These are phyloP conservation scores for Myrmecophaga tridactyla DNA, from an alignment of 2,113 vertebrate genomes.

Conservation along the genomic window DNA sequence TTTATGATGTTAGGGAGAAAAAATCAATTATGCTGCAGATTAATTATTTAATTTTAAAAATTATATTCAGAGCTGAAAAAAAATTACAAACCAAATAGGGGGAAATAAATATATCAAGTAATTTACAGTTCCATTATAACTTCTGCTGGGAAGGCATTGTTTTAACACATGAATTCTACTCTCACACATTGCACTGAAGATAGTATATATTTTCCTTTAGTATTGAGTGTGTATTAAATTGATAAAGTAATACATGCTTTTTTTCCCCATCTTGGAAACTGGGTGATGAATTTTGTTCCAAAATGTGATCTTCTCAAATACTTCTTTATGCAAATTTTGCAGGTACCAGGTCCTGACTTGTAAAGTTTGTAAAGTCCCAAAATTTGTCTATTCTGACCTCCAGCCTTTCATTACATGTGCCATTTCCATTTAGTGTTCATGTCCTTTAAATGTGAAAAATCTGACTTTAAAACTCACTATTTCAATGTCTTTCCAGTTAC, in stretches of 20 bases:
- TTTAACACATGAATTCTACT: background rate
- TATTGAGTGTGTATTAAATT: background rate
- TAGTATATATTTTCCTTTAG: background rate
- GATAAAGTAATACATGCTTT: background rate
- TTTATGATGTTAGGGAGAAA: background rate
- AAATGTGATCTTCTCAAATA: background rate
- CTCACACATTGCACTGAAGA: background rate
- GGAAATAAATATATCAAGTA: slow-evolving; percentile 1
- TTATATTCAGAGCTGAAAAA: slow-evolving; percentile 17
- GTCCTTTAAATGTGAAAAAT: background rate
- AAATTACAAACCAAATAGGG: background rate
- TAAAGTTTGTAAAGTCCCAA: slow-evolving; percentile 25
- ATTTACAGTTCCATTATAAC: slow-evolving; percentile 26
- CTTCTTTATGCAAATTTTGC: background rate
- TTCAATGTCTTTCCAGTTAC: background rate
- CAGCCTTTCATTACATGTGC: background rate
- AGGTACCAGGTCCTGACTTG: background rate
- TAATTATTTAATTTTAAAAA: slow-evolving; percentile 40
- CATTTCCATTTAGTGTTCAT: background rate
- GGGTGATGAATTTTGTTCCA: background rate
- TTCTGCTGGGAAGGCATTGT: background rate
- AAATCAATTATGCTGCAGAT: background rate
- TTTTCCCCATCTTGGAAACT: background rate
- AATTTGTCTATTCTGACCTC: background rate
- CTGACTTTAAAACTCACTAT: background rate